Evolutionary conservation across 2,113 vertebrate genomes (phyloP), one percentile per base, ranked within the genome.

Genomic region (Bungarus multicinctus): DNA sequence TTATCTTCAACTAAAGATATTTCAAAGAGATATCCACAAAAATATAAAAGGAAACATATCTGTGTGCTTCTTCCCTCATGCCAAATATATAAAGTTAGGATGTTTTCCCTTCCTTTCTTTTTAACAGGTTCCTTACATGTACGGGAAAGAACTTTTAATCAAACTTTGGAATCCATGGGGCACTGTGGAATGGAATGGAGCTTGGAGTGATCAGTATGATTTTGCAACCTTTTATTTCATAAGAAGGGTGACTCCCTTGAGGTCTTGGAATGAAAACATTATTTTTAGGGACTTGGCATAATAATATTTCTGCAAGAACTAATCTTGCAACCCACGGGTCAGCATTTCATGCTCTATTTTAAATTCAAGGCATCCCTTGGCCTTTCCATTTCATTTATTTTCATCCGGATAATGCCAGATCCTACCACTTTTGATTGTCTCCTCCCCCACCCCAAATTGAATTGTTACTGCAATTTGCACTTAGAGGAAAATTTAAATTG

Each of bases 151-250:
- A 89, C 87, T 96, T 43, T 95, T 98, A 0, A 95, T 98, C 92
- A 96, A 96, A 89, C 92, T 98, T 43, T 98, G 98, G 98, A 98
- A 98, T 94, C 97, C 98, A 0, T 98, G 98, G 97, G 97, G 97
- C 30, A 18, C 81, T 0, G 94, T 91, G 0, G 97, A 98, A 74
- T 98, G 98, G 98, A 96, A 87, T 53, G 97, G 98, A 4, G 89
- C 94, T 92, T 98, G 98, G 98, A 96, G 97, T 16, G 98, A 98
- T 57, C 0, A 89, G 98, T 98, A 97, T 22, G 94, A 9, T 81
- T 89, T 47, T 93, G 91, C 88, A 91, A 95, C 1, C 18, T 96
- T 94, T 95, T n/a, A 57, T 90, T 1, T 94, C 7, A 89, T 64
- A 53, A 74, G 12, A 11, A 16, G 0, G 85, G 60, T 45, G 9